phyloP scores from a whole-genome alignment of 2,797 vertebrate species.

The Australoheros facetus region DNA sequence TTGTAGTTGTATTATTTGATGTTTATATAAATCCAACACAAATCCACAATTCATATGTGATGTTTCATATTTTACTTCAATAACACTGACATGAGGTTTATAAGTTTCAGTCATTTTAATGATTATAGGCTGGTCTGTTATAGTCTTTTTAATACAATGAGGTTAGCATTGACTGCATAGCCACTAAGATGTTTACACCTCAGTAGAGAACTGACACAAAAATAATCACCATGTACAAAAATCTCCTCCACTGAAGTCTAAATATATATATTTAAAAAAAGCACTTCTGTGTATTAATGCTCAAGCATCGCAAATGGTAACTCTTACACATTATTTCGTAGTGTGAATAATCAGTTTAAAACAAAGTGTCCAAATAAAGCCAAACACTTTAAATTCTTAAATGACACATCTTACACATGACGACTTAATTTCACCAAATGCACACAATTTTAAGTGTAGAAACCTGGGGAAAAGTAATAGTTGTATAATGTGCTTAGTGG shows the following conservation, averaged over 20 bases:
- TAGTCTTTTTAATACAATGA: neutral
- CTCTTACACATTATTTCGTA: neutral
- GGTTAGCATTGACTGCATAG: neutral
- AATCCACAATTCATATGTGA: neutral
- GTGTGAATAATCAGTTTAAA: neutral
- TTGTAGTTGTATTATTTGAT: neutral
- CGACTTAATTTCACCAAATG: neutral
- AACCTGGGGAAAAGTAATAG: neutral
- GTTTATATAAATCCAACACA: too few relatives aligned
- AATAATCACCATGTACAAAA: conserved; percentile 8
- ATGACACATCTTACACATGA: neutral
- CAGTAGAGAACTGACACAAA: neutral
- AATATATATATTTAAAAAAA: neutral
- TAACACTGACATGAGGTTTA: neutral
- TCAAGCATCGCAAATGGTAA: neutral
- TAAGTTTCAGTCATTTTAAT: neutral
- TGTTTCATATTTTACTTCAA: neutral
- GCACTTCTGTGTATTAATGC: neutral
- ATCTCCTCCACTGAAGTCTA: neutral
- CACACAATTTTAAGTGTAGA: neutral
- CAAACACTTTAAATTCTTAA: neutral
- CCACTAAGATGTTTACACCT: neutral
- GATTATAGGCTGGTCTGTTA: neutral
- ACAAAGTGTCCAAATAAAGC: neutral
- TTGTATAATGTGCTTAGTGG: neutral